These are phyloP conservation scores for Sebastes diploproa DNA, from an alignment of 2,797 vertebrate genomes.

Conservation along the genomic window DNA sequence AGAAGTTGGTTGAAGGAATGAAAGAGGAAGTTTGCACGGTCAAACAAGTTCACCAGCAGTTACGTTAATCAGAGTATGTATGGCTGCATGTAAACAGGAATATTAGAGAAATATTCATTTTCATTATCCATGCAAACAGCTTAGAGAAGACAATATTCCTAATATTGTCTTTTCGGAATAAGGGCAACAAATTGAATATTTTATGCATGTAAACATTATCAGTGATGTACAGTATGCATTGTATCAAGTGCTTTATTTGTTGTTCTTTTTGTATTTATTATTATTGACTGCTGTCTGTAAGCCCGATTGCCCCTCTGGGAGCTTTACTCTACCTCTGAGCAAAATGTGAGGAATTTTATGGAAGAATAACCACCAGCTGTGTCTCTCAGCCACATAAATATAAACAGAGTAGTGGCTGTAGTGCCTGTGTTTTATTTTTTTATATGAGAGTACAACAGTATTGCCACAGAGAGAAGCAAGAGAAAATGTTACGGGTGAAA, in stretches of 20 bases:
- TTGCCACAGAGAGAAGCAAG: not conserved
- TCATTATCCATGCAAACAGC: no score
- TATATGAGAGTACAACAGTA: not conserved
- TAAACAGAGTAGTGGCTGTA: not conserved
- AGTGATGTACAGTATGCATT: not conserved
- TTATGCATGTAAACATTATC: not conserved
- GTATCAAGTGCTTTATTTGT: not conserved
- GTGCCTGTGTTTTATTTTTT: not conserved
- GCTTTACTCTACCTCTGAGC: not conserved
- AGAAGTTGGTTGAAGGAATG: no score
- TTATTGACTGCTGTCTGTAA: not conserved
- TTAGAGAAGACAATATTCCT: no score
- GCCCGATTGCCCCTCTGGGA: not conserved
- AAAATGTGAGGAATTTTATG: conserved; percentile 42
- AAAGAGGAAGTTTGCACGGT: no score
- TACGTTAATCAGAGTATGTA: no score
- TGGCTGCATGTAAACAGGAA: no score
- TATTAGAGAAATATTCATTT: no score
- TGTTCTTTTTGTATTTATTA: not conserved
- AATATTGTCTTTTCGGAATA: no score
- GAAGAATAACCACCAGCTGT: conserved; percentile 47
- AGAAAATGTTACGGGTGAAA: conserved; percentile 40
- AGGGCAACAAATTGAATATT: no score
- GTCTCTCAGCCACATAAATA: conserved; percentile 28
- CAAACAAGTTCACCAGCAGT: no score